Evolutionary conservation across 2,797 vertebrate genomes (phyloP).

Genomic region (Acanthiza pusilla): DNA sequence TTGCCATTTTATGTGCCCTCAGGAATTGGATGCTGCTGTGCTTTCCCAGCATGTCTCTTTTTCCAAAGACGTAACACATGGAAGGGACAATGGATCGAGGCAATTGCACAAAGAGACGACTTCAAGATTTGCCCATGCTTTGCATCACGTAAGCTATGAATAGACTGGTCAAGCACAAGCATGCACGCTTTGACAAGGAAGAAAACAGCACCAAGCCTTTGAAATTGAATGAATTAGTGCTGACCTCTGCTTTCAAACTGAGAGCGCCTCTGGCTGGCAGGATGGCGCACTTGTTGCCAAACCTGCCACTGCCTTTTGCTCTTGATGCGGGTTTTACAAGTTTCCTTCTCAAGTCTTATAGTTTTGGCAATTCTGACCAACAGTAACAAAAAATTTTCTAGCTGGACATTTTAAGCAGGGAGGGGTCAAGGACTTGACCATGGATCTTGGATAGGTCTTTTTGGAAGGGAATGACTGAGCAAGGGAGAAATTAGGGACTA

Average conservation of each 20-base stretch:
- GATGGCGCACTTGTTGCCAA: rapidly evolving
- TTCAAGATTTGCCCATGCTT: not conserved
- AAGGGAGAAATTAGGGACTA: not conserved
- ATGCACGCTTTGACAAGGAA: not conserved
- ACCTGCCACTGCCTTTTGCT: not conserved
- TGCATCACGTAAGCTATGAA: not conserved
- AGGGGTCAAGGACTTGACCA: not conserved
- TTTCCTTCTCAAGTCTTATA: not conserved
- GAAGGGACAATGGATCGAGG: not conserved
- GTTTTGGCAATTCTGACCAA: not conserved
- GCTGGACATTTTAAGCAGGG: not conserved
- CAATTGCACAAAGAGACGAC: not conserved
- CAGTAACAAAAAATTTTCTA: not conserved
- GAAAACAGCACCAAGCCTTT: not conserved
- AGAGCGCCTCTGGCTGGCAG: not conserved
- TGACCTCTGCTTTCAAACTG: not conserved
- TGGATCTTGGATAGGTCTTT: not conserved
- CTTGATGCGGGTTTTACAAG: not conserved
- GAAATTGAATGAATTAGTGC: not conserved
- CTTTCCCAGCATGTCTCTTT: not conserved
- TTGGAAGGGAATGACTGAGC: not conserved
- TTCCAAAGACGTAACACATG: not conserved
- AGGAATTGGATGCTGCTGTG: not conserved
- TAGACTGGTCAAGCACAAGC: not conserved
- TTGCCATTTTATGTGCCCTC: constrained; percentile 33